Percentiles rank a stretch among this genome's conserved stretches.
phyloP scores from a whole-genome alignment of 2,113 vertebrate species.

The Alethe castanea region DNA sequence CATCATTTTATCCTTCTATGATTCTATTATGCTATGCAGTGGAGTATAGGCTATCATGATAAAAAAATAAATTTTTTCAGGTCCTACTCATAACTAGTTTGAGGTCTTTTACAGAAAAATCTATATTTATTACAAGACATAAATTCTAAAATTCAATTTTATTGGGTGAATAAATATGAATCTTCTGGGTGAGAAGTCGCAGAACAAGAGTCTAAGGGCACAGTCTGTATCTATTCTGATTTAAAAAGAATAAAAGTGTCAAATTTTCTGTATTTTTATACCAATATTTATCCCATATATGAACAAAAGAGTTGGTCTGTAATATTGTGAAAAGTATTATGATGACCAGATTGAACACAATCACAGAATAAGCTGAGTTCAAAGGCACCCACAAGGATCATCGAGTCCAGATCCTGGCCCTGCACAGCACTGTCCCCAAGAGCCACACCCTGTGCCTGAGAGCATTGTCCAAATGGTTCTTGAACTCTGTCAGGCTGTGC shows the following conservation, averaged over 20 bases:
- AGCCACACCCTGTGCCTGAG: not conserved
- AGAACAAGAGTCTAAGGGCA: not conserved
- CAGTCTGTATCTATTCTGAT: not conserved
- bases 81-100: not conserved
- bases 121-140: not conserved
- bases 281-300: not conserved
- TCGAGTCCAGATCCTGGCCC: fast-evolving
- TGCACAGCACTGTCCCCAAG: no score
- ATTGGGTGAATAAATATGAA: not conserved
- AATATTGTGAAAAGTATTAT: not conserved
- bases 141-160: not conserved
- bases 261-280: not conserved
- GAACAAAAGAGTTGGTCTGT: not conserved
- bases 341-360: not conserved
- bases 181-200: fast-evolving
- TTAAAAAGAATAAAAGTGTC: fast-evolving
- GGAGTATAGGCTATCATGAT: not conserved
- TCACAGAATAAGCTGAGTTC: not conserved
- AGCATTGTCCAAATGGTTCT: fast-evolving
- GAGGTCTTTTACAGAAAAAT: not conserved
- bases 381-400: not conserved
- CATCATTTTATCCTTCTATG: not conserved
- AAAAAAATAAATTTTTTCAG: not conserved
- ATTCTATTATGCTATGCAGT: not conserved
- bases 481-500: not conserved